phyloP scores from a whole-genome alignment of 2,888 invertebrate genomes.

The Sthenelais limicola region DNA sequence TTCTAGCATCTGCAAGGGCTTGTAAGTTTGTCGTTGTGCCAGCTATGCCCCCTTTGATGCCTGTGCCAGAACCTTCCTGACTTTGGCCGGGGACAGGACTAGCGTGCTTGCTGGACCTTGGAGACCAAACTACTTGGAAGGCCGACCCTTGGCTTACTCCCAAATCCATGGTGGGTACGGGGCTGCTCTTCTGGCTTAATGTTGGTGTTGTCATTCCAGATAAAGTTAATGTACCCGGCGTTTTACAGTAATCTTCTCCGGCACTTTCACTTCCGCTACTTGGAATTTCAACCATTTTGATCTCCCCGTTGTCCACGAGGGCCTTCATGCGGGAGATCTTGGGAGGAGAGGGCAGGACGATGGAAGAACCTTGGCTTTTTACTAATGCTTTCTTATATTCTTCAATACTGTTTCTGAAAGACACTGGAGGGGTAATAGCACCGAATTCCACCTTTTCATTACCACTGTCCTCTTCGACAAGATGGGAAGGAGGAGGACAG shows the following conservation, averaged over 20 bases:
- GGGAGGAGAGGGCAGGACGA: constrained; percentile 4
- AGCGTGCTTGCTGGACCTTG: constrained; percentile 14
- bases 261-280: background rate
- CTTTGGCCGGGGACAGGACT: background rate
- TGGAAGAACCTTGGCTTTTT: background rate
- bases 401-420: constrained; percentile 5
- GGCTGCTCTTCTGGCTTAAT: background rate
- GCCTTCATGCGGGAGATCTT: constrained; percentile 30
- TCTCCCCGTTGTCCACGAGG: constrained; percentile 19
- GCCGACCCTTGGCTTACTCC: constrained; percentile 13
- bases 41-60: background rate
- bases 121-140: constrained; percentile 21
- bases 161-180: background rate
- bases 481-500: too few relatives aligned
- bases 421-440: constrained; percentile 13
- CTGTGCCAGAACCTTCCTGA: background rate
- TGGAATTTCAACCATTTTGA: background rate
- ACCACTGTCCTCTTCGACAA: too few relatives aligned
- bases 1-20: constrained; percentile 11
- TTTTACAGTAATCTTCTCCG: background rate
- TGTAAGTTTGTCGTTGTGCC: background rate
- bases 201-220: background rate
- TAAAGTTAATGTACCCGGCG: background rate
- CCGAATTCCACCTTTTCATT: background rate
- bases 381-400: constrained; percentile 8